These are phyloP conservation scores for Clarias pachynema DNA, from an alignment of 2,797 vertebrate species.

Conservation along the genomic window DNA sequence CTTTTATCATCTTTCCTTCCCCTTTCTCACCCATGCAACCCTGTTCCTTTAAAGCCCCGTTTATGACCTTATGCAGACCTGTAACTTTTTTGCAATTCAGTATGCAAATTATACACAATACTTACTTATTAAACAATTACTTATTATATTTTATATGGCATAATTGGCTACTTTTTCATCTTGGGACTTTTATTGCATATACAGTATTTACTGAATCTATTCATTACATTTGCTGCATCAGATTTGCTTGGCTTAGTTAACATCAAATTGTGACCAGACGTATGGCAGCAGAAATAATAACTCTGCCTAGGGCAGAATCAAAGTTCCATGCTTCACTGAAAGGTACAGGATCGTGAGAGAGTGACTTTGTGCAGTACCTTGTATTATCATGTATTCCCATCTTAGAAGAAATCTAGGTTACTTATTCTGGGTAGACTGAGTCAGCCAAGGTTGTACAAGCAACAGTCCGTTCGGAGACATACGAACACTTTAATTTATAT, in stretches of 20 bases:
- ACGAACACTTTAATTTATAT: slow-evolving; percentile 15
- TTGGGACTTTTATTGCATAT: not conserved
- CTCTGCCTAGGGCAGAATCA: not conserved
- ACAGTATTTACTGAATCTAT: not conserved
- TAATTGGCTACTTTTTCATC: not conserved
- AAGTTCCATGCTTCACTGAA: not conserved
- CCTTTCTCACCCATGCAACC: too few relatives aligned
- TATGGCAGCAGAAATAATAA: not conserved
- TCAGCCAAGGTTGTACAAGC: not conserved
- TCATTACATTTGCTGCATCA: not conserved
- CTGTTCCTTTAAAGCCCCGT: too few relatives aligned
- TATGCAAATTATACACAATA: not conserved
- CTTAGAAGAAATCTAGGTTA: slow-evolving; percentile 2
- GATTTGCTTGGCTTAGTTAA: not conserved
- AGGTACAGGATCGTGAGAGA: not conserved
- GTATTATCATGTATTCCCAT: not conserved
- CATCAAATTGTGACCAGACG: not conserved
- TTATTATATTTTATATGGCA: not conserved
- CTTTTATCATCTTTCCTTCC: not conserved
- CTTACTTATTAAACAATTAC: not conserved
- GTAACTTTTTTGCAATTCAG: not conserved
- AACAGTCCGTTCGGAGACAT: not conserved
- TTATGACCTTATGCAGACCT: not conserved
- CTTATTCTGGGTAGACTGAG: not conserved
- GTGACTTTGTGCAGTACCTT: not conserved